These are phyloP conservation scores for Himalopsyche kuldschensis DNA, from an alignment of 2,888 invertebrate species.

Conservation along the genomic window DNA sequence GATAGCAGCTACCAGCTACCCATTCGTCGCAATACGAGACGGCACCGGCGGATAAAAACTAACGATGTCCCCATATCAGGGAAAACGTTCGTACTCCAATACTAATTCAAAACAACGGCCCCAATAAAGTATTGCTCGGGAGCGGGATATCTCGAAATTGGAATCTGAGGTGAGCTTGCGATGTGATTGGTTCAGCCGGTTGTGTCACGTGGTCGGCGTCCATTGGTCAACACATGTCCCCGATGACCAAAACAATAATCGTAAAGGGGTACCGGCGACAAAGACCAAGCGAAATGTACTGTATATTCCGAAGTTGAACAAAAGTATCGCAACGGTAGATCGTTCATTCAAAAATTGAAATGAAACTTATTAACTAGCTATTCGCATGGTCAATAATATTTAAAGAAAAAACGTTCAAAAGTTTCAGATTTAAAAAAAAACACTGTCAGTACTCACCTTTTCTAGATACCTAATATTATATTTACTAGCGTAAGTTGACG, in stretches of 20 bases:
- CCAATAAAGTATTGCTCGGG: constrained; percentile 26
- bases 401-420: no score
- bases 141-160: constrained; percentile 34
- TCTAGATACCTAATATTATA: no score
- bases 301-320: neutral
- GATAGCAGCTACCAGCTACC: neutral
- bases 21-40: constrained; percentile 24
- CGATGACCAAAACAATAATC: constrained; percentile 33
- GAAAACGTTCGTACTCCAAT: constrained; percentile 6
- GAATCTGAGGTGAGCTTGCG: constrained; percentile 19
- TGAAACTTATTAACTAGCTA: no score
- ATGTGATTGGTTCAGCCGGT: constrained; percentile 12
- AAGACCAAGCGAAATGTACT: neutral
- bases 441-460: no score
- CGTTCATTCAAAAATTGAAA: no score
- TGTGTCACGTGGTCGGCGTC: constrained; percentile 12
- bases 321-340: neutral
- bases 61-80: constrained; percentile 26
- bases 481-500: no score
- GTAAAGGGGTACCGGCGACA: constrained; percentile 16
- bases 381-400: no score
- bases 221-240: constrained; percentile 38
- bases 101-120: constrained; percentile 27
- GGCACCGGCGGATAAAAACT: constrained; percentile 36
- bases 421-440: no score